Evolutionary conservation across 2,888 invertebrate species (phyloP), one percentile per base, ranked within the genome.

Genomic region (Alloscopus bannaensis): DNA sequence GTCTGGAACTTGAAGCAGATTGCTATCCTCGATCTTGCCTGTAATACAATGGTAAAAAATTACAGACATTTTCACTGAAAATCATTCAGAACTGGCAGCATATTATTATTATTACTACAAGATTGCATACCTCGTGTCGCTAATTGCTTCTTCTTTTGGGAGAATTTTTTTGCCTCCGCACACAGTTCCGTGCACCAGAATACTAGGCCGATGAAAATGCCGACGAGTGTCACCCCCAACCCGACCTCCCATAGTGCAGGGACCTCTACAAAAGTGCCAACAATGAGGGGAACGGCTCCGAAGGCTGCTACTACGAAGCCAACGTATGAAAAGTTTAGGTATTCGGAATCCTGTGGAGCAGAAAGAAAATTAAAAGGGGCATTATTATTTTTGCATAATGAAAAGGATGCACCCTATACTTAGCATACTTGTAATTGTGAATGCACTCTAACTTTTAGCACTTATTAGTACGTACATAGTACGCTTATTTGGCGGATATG

Each of bases 171-270:
- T 26, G 71, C 70, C n/a, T 79, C 71, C 16, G 66, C 66, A 47
- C 73, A 76, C 28, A 82, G 65, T 52, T 82, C 80, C 4, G 60
- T 60, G 55, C 82, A 82, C 82, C 82, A 82, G 29, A 80, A 82
- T 13, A 82, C 68, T 57, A 80, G 59, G 6, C 82, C 82, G 3
- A 82, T 57, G 42, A 80, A 42, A 22, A 82, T 68, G 22, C 82
- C 82, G 3, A 79, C 40, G 6, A 82, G 70, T n/a, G 82, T 82
- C 13, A 82, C 55, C 0, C 66, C 79, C 22, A 82, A 68, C 18
- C 82, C 82, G 16, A 75, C 29, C 57, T 82, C 82, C 79, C 79
- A 82, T 40, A 82, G 26, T 3, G 76, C 79, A 2, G 79, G 82
- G 8, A 82, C 72, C 28, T 68, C 72, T 16, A 82, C 71, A 72